phyloP scores from a whole-genome alignment of 2,888 invertebrate genomes.

The Thysanoteuthis rhombus region DNA sequence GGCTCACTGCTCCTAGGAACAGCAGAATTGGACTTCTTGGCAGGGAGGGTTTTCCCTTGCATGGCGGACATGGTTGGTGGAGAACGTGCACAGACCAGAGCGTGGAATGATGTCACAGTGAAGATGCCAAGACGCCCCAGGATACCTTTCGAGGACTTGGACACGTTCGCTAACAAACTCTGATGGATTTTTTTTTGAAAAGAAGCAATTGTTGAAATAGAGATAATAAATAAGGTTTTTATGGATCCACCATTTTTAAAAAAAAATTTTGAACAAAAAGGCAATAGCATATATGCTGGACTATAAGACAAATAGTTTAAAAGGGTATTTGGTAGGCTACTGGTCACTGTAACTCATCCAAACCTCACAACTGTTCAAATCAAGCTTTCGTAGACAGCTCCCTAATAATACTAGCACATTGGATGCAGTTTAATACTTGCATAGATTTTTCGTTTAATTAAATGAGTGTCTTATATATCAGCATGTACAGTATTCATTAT shows the following conservation, averaged over 20 bases:
- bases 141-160: slow-evolving; percentile 92
- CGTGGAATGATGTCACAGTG: slow-evolving; percentile 97
- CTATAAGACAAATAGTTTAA: no score
- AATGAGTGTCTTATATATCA: no score
- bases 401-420: no score
- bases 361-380: no score
- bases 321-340: no score
- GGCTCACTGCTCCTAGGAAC: slow-evolving; percentile 24
- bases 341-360: no score
- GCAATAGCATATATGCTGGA: no score
- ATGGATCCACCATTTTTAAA: neutral
- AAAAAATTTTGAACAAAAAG: neutral
- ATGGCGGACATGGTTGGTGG: slow-evolving; percentile 30
- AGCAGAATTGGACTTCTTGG: slow-evolving; percentile 33
- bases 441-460: no score
- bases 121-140: slow-evolving; percentile 95
- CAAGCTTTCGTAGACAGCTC: no score
- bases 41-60: slow-evolving; percentile 29
- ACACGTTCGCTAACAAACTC: slow-evolving; percentile 94
- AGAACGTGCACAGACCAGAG: slow-evolving; percentile 90
- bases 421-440: no score
- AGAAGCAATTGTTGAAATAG: neutral
- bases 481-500: no score
- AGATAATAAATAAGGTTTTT: no score
- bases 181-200: slow-evolving; percentile 69